Base-by-base conservation (phyloP, 2,888 invertebrate species). In the Stenodema calcarata region DNA sequence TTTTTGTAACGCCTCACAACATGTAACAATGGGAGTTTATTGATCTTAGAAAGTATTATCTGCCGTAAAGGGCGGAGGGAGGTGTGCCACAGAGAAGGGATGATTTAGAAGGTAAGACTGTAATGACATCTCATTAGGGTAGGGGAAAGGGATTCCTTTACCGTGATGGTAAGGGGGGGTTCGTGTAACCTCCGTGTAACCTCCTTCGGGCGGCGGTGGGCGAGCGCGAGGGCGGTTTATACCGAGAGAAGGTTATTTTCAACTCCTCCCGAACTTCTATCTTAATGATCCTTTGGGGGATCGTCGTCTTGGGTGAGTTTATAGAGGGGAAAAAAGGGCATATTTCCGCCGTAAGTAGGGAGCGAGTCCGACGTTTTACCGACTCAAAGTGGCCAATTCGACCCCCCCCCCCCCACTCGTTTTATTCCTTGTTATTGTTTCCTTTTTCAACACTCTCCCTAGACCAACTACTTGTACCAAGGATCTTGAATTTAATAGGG, bases 91-190 rank as follows among this genome's bases (percentile, higher is more conserved):
- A 50, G 50, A 16, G 50, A 50, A 54, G 81, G 62, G 81, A 81
- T 62, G 81, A 81, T 81, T 81, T 81, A 62, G 81, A 81, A 81
- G 81, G 81, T 81, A 81, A 62, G 62, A 30, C 69, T 69, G 81
- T 81, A 81, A 81, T 81, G 81, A 81, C 81, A 81, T 81, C 81
- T 81, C 81, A 81, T 81, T 81, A 81, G 62, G 54, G 81, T n/a
- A n/a, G 30, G 28, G 62, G 54, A 54, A 54, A 54, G 54, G 54
- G 54, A 54, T 54, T 54, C 81, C 81, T 81, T 81, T 41, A 76
- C 3, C 76, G 76, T 76, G 76, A 18, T 18, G 54, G 54, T n/a
- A n/a, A n/a, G n/a, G n/a, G n/a, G n/a, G n/a, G n/a, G n/a, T n/a
- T n/a, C n/a, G n/a, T n/a, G 76, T 76, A 76, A 76, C 76, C 76